Base-by-base conservation (phyloP, 2,797 vertebrate genomes). In the Garrulus glandarius region DNA sequence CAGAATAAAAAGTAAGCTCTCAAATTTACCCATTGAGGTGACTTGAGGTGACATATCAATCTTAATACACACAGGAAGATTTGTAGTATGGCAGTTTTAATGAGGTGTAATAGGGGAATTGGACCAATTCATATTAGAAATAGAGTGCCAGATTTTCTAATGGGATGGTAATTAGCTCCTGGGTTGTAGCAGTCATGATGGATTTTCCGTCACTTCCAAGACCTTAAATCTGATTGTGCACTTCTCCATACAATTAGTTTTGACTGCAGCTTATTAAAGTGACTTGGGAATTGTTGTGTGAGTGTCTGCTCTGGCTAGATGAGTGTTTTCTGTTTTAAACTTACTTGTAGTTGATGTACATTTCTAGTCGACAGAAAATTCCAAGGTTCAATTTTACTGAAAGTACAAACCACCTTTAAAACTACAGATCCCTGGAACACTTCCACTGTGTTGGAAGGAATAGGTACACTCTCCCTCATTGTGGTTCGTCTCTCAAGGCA, bases 71-170 rank as follows among this genome's bases (percentile, higher is more conserved):
- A 27, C 43, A 65, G 59, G n/a, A 88, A 92, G 59, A 85, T 91
- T 94, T 90, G 74, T 63, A 91, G 71, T 44, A 69, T 67, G 50
- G 72, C 76, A 88, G 63, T 86, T 96, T 95, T 95, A 96, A 96
- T 96, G 91, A 96, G 83, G 85, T 88, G 23, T 92, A 86, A 57
- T 65, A 90, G 77, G 63, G 59, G 55, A 91, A 90, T 34, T 92
- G 77, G 87, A 88, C 57, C 60, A 88, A 93, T 61, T 92, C 36
- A 34, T 60, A 84, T 63, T 49, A 82, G 70, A 95, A 95, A 86
- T 75, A 83, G 53, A 87, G 77, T 95, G 89, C 89, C 69, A 84
- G 2, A 60, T 84, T 89, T 95, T 91, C 82, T 92, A 93, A 92
- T 95, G 65, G 72, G 57, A 71, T 92, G 72, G 50, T 95, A 93